Evolutionary conservation across 1,140 invertebrate species (phyloP), one percentile per base, ranked within the genome.

Genomic region (Lutraria rhynchaena): DNA sequence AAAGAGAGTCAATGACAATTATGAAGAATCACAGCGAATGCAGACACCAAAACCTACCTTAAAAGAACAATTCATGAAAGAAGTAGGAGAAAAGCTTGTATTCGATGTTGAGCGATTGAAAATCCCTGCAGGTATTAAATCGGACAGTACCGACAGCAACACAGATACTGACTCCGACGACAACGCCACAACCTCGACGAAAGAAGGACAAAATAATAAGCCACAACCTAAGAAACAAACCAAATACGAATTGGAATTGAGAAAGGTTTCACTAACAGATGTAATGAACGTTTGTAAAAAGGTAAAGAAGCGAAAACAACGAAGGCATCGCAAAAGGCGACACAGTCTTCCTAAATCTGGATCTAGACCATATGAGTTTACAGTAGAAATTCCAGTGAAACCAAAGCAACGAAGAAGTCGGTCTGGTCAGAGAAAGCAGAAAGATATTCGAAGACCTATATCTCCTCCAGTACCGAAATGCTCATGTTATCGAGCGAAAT

Each of bases 31-130:
- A 19, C 63, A 57, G 11, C 27, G 41, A 24, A 46, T 35, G 19
- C 49, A 61, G 27, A 78, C 46, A n/a, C 61, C 60, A 9, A 58
- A 51, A 53, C 65, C 67, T 27, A 63, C 67, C 3, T 37, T 71
- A 19, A 81, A 41, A 33, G 75, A 78, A 4, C 37, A 53, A 22
- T 78, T 78, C 57, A 67, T 78, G 61, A 9, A 67, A 29, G 75
- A 78, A 57, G 19, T 55, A 24, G 75, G 75, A 57, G 29, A 33
- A 31, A 78, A 67, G 31, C 61, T 78, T 22, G 41, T 78, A 31
- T 67, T 53, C 55, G 75, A 78, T 24, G 35, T 78, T 15, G 75
- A 49, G 22, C 49, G 33, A 49, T 27, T 78, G 3, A 53, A 37
- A 13, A 67, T 78, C 29, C 15, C n/a, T 15, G 0, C 24, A 19